Evolutionary conservation across 2,888 invertebrate species (phyloP).

Genomic region (Leucophora obtusa): DNA sequence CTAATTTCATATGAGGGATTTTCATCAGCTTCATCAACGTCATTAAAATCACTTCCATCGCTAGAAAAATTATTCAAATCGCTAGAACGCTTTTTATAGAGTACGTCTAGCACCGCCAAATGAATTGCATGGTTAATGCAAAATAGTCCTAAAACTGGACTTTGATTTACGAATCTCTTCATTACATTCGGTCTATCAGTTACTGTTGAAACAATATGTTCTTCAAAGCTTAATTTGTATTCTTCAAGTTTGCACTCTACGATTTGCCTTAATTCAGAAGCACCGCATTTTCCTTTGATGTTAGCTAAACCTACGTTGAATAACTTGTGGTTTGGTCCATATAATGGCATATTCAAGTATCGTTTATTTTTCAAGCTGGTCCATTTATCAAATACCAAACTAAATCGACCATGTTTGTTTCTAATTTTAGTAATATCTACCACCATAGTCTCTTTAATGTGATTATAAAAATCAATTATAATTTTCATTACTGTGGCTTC

Average conservation of each 20-base stretch:
- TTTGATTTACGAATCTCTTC: slow-evolving; percentile 4
- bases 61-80: background rate
- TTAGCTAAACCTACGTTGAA: background rate
- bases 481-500: too few species aligned
- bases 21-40: background rate
- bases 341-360: too few species aligned
- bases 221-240: background rate
- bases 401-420: too few species aligned
- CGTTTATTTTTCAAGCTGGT: too few species aligned
- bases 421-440: too few species aligned
- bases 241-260: background rate
- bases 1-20: too few species aligned
- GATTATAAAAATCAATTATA: too few species aligned
- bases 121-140: background rate
- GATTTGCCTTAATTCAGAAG: background rate
- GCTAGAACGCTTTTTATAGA: background rate
- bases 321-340: too few species aligned
- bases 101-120: background rate
- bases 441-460: too few species aligned
- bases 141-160: slow-evolving; percentile 4
- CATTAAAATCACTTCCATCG: background rate
- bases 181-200: background rate
- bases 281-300: background rate
- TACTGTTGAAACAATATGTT: background rate
- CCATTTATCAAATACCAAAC: too few species aligned